These are phyloP conservation scores for Asarcornis scutulata DNA, from an alignment of 2,113 vertebrate genomes.

Conservation along the genomic window DNA sequence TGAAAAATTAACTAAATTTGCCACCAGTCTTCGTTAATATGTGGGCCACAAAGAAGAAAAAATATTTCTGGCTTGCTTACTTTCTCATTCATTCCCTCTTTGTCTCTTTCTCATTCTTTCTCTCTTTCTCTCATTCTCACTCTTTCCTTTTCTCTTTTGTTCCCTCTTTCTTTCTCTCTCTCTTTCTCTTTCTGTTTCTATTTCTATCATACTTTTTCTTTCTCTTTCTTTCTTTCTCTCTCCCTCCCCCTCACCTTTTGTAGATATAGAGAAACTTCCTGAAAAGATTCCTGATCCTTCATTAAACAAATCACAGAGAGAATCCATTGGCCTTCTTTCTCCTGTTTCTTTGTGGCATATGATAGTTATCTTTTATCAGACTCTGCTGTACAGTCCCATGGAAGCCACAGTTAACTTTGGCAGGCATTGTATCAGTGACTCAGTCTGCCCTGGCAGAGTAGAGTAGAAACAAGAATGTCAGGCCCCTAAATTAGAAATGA, in stretches of 20 bases:
- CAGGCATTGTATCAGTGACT: slow-evolving; percentile 17
- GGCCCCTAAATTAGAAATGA: slow-evolving; percentile 56
- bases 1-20: not conserved
- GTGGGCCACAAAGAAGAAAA: not conserved
- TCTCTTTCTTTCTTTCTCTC: too few relatives aligned
- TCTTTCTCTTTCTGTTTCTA: not conserved
- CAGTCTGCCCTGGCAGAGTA: slow-evolving; percentile 61
- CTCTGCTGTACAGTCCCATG: not conserved
- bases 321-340: not conserved
- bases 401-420: not conserved
- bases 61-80: not conserved
- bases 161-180: not conserved
- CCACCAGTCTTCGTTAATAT: not conserved
- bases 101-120: fast-evolving
- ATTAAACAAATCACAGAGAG: not conserved
- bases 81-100: too few relatives aligned
- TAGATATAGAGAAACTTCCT: not conserved
- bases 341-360: not conserved
- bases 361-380: not conserved
- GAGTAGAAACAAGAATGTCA: slow-evolving; percentile 29
- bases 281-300: not conserved
- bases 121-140: fast-evolving
- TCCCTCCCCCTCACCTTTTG: not conserved
- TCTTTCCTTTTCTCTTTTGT: fast-evolving
- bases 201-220: not conserved